A percentile compares a stretch with the other conserved stretches of the same genome.
These are phyloP conservation scores for Hololepta plana DNA, from an alignment of 2,888 invertebrate species.

Conservation along the genomic window DNA sequence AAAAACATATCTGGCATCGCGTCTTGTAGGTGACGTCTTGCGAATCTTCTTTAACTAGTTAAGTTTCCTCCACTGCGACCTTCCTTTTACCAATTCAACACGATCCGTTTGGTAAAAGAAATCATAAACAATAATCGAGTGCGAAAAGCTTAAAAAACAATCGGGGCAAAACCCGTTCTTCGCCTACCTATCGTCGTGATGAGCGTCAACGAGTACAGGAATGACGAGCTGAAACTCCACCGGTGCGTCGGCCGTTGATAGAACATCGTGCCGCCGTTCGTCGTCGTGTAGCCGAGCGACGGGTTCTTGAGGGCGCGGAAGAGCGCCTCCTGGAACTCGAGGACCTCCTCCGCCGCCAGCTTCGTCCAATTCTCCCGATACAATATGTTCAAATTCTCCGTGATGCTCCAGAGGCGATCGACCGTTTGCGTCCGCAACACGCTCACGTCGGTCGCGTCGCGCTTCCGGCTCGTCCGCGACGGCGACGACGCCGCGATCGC, in stretches of 20 bases:
- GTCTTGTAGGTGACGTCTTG: too few species aligned
- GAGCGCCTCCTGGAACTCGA: constrained; percentile 58
- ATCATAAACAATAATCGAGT: too few species aligned
- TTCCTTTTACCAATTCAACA: too few species aligned
- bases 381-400: constrained; percentile 72
- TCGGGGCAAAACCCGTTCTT: too few species aligned
- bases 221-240: constrained; percentile 86
- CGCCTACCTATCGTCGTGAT: constrained; percentile 91
- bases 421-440: constrained; percentile 54
- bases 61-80: too few species aligned
- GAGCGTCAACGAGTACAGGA: constrained; percentile 81
- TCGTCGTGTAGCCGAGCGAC: constrained; percentile 15
- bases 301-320: constrained; percentile 27
- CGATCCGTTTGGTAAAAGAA: too few species aligned
- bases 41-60: too few species aligned
- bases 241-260: constrained; percentile 34
- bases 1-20: too few species aligned
- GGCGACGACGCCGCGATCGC: constrained; percentile 79
- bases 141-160: too few species aligned
- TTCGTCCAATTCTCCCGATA: constrained; percentile 86
- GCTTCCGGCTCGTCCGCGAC: constrained; percentile 42
- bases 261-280: constrained; percentile 27
- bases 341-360: constrained; percentile 70
- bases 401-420: constrained; percentile 69
- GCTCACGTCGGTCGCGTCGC: constrained; percentile 16